phyloP scores from a whole-genome alignment of 2,797 vertebrate genomes.

The Nothura maculosa region DNA sequence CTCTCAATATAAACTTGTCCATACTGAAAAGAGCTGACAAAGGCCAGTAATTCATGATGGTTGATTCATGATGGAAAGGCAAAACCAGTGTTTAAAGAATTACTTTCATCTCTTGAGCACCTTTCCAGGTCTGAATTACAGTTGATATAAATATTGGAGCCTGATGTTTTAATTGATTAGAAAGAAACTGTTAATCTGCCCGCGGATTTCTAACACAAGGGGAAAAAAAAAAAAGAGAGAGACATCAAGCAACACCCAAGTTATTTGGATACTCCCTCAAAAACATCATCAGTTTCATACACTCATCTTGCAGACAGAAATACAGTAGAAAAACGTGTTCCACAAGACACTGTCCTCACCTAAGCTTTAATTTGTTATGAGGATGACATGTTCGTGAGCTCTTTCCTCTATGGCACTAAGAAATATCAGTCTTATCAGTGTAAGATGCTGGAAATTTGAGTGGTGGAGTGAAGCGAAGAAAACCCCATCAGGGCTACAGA shows the following conservation, averaged over 20 bases:
- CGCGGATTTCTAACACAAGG: not conserved
- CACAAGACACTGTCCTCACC: not conserved
- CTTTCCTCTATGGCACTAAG: not conserved
- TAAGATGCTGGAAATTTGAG: not conserved
- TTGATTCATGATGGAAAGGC: not conserved
- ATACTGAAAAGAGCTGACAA: conserved; percentile 43
- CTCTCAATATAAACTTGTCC: not conserved
- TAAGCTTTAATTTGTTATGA: fast-evolving
- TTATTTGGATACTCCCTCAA: not conserved
- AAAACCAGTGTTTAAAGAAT: not conserved
- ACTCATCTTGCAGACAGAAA: not conserved
- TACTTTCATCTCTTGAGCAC: not conserved
- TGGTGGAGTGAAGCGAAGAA: not conserved
- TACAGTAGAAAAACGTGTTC: not conserved
- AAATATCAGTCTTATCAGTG: not conserved
- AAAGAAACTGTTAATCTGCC: fast-evolving
- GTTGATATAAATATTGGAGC: not conserved
- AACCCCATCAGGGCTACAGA: not conserved
- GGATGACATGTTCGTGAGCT: not conserved
- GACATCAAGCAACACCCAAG: not conserved
- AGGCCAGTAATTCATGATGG: not conserved
- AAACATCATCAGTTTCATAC: not conserved
- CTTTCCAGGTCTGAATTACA: not conserved
- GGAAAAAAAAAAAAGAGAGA: not conserved
- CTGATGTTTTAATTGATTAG: not conserved